Evolutionary conservation across 2,888 invertebrate species (phyloP).

Genomic region (Amblyjoppa fuscipennis): DNA sequence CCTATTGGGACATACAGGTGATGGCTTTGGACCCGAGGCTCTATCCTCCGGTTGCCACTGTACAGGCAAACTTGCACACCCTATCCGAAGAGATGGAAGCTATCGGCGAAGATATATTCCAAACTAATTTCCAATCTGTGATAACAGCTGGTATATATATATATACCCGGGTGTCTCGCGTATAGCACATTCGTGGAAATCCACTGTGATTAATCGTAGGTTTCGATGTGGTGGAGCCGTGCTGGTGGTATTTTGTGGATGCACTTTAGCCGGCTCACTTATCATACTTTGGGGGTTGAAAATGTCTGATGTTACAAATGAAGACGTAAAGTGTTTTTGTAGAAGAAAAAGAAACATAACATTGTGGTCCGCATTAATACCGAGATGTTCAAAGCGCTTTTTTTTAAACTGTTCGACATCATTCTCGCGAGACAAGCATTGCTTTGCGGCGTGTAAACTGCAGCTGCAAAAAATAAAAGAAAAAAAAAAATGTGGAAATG

Average conservation of each 20-base stretch:
- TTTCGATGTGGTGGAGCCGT: constrained; percentile 23
- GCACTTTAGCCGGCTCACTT: too few relatives aligned
- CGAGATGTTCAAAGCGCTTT: too few relatives aligned
- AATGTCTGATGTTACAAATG: too few relatives aligned
- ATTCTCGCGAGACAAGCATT: too few relatives aligned
- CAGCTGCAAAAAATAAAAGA: too few relatives aligned
- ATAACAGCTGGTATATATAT: constrained; percentile 33
- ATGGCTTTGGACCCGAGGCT: constrained; percentile 40
- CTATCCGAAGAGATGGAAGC: neutral
- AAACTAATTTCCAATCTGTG: constrained; percentile 59
- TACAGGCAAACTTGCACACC: neutral
- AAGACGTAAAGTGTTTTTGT: too few relatives aligned
- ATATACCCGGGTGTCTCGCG: neutral
- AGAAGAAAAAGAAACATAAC: too few relatives aligned
- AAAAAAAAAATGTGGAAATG: too few relatives aligned
- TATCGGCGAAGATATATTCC: constrained; percentile 38
- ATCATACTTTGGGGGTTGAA: too few relatives aligned
- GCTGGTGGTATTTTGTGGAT: constrained; percentile 16
- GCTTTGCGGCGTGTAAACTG: too few relatives aligned
- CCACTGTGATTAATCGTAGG: constrained; percentile 34
- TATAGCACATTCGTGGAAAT: constrained; percentile 27
- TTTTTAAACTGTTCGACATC: too few relatives aligned
- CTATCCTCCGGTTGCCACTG: neutral
- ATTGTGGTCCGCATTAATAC: too few relatives aligned
- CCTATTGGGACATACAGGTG: constrained; percentile 45